Percentiles rank a stretch among this genome's conserved stretches.
Evolutionary conservation across 2,113 vertebrate genomes (phyloP).

Genomic region (Sceloporus tristichus): DNA sequence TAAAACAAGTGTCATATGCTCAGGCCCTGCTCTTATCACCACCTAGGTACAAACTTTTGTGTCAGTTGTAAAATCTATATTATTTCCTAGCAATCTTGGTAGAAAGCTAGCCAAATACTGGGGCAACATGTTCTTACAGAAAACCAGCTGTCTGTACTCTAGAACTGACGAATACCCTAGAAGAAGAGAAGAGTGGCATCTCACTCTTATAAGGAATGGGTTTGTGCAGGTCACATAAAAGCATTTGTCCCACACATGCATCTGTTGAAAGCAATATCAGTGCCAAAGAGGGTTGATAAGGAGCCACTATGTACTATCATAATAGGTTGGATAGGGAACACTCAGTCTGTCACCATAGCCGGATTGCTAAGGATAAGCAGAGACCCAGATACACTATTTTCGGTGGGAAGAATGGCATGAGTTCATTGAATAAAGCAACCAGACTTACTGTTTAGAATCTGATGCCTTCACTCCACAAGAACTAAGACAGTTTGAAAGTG

Average conservation of each 20-base stretch:
- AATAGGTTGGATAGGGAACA: background rate
- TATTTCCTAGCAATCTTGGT: background rate
- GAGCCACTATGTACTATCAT: background rate
- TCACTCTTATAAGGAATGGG: background rate
- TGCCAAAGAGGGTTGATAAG: background rate
- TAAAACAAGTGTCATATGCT: no score
- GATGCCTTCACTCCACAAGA: background rate
- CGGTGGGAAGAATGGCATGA: background rate
- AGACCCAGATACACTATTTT: background rate
- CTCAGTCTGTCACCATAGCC: background rate
- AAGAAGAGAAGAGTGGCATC: background rate
- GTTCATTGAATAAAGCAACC: background rate
- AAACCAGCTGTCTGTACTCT: background rate
- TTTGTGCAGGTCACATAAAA: background rate
- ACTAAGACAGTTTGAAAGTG: background rate
- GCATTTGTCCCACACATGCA: background rate
- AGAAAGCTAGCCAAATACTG: background rate
- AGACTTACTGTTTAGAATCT: background rate
- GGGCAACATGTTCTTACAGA: background rate
- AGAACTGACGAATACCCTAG: background rate
- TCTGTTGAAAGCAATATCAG: background rate
- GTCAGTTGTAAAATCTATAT: background rate
- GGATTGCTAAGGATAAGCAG: background rate
- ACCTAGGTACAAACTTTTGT: no score
- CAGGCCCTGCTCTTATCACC: no score